phyloP scores from a whole-genome alignment of 2,888 invertebrate species.

The Mycalesis mineus region DNA sequence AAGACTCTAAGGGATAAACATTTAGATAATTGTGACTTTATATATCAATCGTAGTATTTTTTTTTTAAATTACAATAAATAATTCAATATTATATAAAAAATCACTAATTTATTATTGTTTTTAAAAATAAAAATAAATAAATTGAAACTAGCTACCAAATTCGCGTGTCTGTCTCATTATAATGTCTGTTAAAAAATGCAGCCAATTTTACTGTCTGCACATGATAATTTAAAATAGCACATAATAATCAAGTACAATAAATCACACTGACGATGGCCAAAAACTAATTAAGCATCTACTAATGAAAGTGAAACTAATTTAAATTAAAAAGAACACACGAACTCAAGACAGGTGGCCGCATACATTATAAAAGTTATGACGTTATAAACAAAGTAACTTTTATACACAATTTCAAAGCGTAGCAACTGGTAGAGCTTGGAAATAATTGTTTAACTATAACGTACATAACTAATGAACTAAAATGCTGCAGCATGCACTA shows the following conservation, averaged over 20 bases:
- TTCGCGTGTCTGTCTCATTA: not conserved
- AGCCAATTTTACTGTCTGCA: not conserved
- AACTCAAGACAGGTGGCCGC: slow-evolving; percentile 44
- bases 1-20: no score
- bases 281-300: slow-evolving; percentile 32
- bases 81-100: no score
- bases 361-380: slow-evolving; percentile 44
- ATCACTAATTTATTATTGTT: no score
- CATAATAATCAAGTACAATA: slow-evolving; percentile 24
- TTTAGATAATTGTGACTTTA: no score
- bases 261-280: slow-evolving; percentile 30
- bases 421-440: slow-evolving; percentile 26
- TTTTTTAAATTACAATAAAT: no score
- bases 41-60: no score
- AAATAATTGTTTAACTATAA: slow-evolving; percentile 33
- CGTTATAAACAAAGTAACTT: slow-evolving; percentile 36
- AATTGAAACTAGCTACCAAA: not conserved
- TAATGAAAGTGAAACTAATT: slow-evolving; percentile 40
- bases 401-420: slow-evolving; percentile 28
- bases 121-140: no score
- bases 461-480: slow-evolving; percentile 14
- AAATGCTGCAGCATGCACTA: slow-evolving; percentile 34
- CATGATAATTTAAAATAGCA: not conserved
- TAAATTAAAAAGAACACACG: slow-evolving; percentile 41
- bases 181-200: not conserved